Evolutionary conservation across 2,113 vertebrate genomes (phyloP).

Genomic region (Marcusenius ussheri): DNA sequence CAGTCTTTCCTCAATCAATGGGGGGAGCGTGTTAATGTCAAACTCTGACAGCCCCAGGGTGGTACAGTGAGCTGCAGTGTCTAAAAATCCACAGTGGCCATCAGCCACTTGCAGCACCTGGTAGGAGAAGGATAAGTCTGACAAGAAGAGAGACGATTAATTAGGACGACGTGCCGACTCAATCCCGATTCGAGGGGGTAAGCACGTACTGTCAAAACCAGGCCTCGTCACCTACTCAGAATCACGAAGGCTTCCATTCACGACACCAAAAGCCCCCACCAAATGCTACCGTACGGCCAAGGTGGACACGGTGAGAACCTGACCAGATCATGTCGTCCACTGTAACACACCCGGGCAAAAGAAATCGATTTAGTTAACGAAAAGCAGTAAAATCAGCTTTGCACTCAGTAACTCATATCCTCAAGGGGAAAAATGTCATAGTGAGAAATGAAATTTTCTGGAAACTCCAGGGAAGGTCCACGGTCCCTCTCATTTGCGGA

Average conservation of each 20-base stretch:
- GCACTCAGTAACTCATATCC: not conserved
- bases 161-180: not conserved
- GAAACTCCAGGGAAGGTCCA: not conserved
- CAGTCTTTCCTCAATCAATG: not conserved
- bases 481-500: not conserved
- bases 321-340: not conserved
- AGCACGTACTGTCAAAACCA: not conserved
- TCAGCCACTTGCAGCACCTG: not conserved
- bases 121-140: not conserved
- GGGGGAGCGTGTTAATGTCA: not conserved
- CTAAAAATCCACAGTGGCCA: not conserved
- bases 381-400: not conserved
- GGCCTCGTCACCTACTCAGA: not conserved
- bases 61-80: not conserved
- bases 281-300: not conserved
- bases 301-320: not conserved
- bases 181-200: not conserved
- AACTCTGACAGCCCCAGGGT: not conserved
- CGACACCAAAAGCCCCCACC: not conserved
- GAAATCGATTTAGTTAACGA: not conserved
- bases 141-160: conserved; percentile 4
- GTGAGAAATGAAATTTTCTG: not conserved
- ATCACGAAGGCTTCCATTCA: not conserved
- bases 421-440: not conserved
- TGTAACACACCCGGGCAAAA: not conserved